Evolutionary conservation across 2,888 invertebrate genomes (phyloP), one percentile per base, ranked within the genome.

Genomic region (Melinaea marsaeus): DNA sequence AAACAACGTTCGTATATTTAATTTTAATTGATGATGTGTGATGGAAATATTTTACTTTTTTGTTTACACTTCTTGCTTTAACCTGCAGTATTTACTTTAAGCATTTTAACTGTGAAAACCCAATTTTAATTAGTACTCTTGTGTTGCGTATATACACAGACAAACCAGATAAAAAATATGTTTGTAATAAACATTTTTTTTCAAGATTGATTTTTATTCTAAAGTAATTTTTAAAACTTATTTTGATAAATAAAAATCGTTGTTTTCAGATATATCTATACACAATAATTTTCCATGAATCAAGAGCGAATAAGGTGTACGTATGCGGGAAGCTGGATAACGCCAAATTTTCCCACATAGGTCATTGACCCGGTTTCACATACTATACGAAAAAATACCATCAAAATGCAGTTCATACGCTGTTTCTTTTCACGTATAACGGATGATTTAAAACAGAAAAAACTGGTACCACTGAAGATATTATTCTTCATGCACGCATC

Each of bases 401-500:
- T 5, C 75, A 92, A 88, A 79, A 93, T 93, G 91, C 91, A 91
- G 84, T 91, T 93, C 75, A 69, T 93, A 72, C 92, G 92, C 68
- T 90, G 92, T 66, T 94, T 94, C 78, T 94, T 93, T 78, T 90
- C 92, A 74, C 86, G 95, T 76, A 94, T 95, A 77, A 85, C 91
- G 67, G 92, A 94, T 75, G 95, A 95, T 83, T 92, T 95, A 74
- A 92, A 92, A 75, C 94, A 94, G 78, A 94, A 94, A 81, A 93
- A 95, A 79, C 87, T 95, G 51, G 87, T 95, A 70, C 94, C 95
- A 2, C 81, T 95, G 64, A 95, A 95, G 82, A 86, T 95, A 72
- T 90, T 95, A 71, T 95, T 95, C 82, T 95, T 95, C 79, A 94
- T 95, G 63, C 94, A 95, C 84, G 93, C 94, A 55, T 95, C 95